Evolutionary conservation across 2,113 vertebrate species (phyloP).

Genomic region (Tychaedon coryphoeus): DNA sequence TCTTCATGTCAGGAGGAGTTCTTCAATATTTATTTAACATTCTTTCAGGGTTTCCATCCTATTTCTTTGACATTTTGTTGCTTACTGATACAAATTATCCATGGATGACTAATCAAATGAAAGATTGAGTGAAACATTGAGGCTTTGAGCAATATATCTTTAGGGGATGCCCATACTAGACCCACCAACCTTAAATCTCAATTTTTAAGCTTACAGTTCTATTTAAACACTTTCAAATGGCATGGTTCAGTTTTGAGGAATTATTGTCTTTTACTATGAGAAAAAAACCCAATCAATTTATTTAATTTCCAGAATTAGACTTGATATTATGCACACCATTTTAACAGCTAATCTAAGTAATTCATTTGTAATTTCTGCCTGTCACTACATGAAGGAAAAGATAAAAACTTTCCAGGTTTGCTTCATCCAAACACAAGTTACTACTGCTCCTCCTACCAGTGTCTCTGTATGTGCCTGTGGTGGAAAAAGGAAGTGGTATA

Average conservation of each 20-base stretch:
- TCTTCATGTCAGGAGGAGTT: slow-evolving; percentile 5
- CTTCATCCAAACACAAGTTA: neutral
- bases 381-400: neutral
- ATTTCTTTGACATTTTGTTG: neutral
- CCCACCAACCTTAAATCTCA: neutral
- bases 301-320: neutral
- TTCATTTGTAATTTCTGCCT: neutral
- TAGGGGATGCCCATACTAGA: neutral
- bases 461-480: neutral
- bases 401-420: neutral
- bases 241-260: neutral
- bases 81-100: slow-evolving; percentile 11
- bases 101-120: neutral
- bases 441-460: neutral
- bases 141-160: neutral
- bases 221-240: neutral
- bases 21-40: slow-evolving; percentile 25
- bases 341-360: neutral
- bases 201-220: neutral
- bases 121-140: neutral
- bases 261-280: neutral
- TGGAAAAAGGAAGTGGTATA: neutral
- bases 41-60: neutral
- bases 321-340: neutral
- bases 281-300: neutral